Conservation (phyloP, 2,888 invertebrate genomes). For the Drosophila mimica region DNA sequence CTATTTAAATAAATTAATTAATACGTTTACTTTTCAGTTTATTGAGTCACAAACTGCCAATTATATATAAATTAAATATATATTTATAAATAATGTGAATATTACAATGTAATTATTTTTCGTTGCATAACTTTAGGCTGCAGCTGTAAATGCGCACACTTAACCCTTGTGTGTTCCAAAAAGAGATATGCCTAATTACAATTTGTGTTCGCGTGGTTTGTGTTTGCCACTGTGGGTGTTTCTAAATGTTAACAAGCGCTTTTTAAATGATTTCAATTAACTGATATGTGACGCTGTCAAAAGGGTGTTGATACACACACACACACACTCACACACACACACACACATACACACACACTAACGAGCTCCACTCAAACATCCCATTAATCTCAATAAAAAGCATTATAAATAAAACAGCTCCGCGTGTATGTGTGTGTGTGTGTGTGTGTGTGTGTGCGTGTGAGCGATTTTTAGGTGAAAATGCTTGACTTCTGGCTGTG, state of each 20-base stretch:
- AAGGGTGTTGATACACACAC: slow-evolving; percentile 16
- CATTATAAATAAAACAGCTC: slow-evolving; percentile 51
- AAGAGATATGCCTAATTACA: slow-evolving; percentile 3
- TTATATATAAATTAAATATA: slow-evolving; percentile 7
- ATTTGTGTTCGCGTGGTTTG: background rate
- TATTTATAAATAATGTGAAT: background rate
- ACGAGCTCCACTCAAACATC: slow-evolving; percentile 49
- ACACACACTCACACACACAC: background rate
- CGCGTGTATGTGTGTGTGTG: background rate
- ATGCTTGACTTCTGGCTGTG: background rate
- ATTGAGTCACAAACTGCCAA: slow-evolving; percentile 27
- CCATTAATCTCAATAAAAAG: slow-evolving; percentile 73
- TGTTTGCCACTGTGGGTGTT: slow-evolving; percentile 38
- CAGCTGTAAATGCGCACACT: background rate
- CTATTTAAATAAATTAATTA: slow-evolving; percentile 10
- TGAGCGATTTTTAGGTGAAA: slow-evolving; percentile 9
- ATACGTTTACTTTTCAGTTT: slow-evolving; percentile 4
- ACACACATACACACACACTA: background rate
- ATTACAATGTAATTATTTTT: slow-evolving; percentile 3
- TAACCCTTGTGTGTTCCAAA: slow-evolving; percentile 33
- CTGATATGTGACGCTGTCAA: slow-evolving; percentile 46
- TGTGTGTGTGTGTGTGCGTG: background rate
- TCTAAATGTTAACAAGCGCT: slow-evolving; percentile 39
- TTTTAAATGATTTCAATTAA: slow-evolving; percentile 70
- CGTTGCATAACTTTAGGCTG: slow-evolving; percentile 64